Percentiles rank a stretch among this genome's conserved stretches.
phyloP scores from a whole-genome alignment of 2,888 invertebrate genomes.

The Cylloceria caligata region DNA sequence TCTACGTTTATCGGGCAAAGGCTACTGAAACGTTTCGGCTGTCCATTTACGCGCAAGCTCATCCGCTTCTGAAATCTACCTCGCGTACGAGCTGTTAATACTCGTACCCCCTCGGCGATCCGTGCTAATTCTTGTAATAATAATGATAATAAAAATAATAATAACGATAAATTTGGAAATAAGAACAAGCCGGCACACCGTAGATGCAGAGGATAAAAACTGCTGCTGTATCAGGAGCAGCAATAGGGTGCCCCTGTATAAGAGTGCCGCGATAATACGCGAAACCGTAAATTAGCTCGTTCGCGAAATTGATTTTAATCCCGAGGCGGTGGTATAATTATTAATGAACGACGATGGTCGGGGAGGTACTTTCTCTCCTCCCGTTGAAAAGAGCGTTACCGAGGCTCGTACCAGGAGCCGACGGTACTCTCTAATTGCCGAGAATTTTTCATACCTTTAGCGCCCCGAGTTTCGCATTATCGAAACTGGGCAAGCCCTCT shows the following conservation, averaged over 20 bases:
- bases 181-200: constrained; percentile 4
- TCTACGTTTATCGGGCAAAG: constrained; percentile 62
- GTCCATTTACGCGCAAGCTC: constrained; percentile 54
- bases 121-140: constrained; percentile 58
- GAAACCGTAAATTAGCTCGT: constrained; percentile 73
- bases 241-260: constrained; percentile 42
- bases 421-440: constrained; percentile 76
- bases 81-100: constrained; percentile 60
- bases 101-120: constrained; percentile 14
- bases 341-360: constrained; percentile 70
- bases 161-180: constrained; percentile 26
- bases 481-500: constrained; percentile 66
- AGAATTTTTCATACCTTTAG: constrained; percentile 75
- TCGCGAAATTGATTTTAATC: constrained; percentile 77
- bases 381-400: constrained; percentile 23
- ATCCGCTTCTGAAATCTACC: constrained; percentile 59
- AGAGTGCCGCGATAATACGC: constrained; percentile 60
- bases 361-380: constrained; percentile 47
- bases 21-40: constrained; percentile 39
- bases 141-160: constrained; percentile 41
- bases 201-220: constrained; percentile 13
- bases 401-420: constrained; percentile 14
- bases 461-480: constrained; percentile 73
- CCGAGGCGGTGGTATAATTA: constrained; percentile 72
- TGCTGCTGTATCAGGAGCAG: constrained; percentile 11